Base-by-base conservation (phyloP, 2,113 vertebrate genomes). In the Pollachius pollachius region DNA sequence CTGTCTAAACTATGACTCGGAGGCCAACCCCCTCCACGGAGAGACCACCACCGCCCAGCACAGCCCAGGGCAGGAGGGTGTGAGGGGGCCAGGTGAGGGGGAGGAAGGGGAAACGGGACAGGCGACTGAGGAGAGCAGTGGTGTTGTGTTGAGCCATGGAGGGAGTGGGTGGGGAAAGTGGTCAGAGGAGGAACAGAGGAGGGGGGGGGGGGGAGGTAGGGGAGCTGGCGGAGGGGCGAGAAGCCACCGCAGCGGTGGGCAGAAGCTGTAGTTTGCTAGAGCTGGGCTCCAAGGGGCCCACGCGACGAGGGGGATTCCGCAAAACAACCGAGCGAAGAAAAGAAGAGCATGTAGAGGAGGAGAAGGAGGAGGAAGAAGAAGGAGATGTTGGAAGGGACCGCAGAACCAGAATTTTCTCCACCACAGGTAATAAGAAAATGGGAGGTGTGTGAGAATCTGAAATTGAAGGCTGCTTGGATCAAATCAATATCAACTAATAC, bases 341-440 rank as follows among this genome's bases (percentile, higher is more conserved):
- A 19, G 72, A 61, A 67, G 65, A 62, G 34, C 62, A 27, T 67
- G 52, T 78, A 75, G 64, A 81, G 18, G 63, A 52, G 70, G 77
- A 60, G 85, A 83, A 15, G 86, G 84, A 74, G 84, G 70, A 85
- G 66, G 85, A 80, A 62, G 75, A 84, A 60, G 85, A 85, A 15
- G 86, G 84, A 74, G 84, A 70, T 82, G 70, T 64, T 81, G 89
- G 72, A 81, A 85, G 91, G 64, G 91, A 92, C 61, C 89, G 90
- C 82, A 90, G 89, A 81, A 80, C 91, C 62, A 83, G 88, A 90
- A 74, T 92, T 74, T 92, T 92, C 80, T 74, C 77, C 48, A 18
- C 17, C 78, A 71, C 89, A 91, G 91, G 92, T 91, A 89, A 93
- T 79, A 73, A 56, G 54, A 63, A 72, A 58, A 69, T 23, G 23